Conservation (phyloP, 1,140 invertebrate species). For the Aphelinus atriplicis region DNA sequence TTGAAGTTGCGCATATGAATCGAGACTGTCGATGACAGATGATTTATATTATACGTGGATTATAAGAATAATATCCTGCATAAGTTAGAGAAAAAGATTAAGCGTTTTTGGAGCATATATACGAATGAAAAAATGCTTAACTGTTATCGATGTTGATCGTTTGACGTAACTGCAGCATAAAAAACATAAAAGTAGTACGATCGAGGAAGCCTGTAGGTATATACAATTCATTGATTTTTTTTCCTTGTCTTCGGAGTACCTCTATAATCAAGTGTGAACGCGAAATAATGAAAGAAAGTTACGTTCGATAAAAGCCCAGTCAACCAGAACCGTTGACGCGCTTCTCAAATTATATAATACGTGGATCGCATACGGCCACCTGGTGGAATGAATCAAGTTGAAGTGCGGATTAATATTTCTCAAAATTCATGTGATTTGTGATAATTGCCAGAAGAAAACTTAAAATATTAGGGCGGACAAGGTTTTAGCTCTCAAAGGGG, state of each 20-base stretch:
- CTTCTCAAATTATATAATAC: slow-evolving; percentile 2
- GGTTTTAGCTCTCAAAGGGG: slow-evolving; percentile 23
- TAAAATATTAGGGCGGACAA: neutral
- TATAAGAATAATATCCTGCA: too few relatives aligned
- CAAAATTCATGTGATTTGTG: neutral
- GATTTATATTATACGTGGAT: too few relatives aligned
- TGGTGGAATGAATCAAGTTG: slow-evolving; percentile 10
- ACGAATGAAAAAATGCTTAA: slow-evolving; percentile 21
- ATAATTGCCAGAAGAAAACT: slow-evolving; percentile 8
- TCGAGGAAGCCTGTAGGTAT: slow-evolving; percentile 27
- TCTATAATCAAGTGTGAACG: neutral
- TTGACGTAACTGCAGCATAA: slow-evolving; percentile 38
- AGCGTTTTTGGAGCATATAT: slow-evolving; percentile 15
- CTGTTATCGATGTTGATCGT: slow-evolving; percentile 43
- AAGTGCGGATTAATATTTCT: neutral
- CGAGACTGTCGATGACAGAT: slow-evolving; percentile 5
- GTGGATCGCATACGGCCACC: neutral
- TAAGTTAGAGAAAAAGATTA: neutral
- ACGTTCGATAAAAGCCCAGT: slow-evolving; percentile 28
- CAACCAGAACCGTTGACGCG: slow-evolving; percentile 10
- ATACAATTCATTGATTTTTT: neutral
- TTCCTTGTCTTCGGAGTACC: neutral
- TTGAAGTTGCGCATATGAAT: slow-evolving; percentile 11
- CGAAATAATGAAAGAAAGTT: slow-evolving; percentile 9
- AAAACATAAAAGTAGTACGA: slow-evolving; percentile 12